Base-by-base conservation (phyloP, 2,797 vertebrate genomes). In the Rachycentron canadum region DNA sequence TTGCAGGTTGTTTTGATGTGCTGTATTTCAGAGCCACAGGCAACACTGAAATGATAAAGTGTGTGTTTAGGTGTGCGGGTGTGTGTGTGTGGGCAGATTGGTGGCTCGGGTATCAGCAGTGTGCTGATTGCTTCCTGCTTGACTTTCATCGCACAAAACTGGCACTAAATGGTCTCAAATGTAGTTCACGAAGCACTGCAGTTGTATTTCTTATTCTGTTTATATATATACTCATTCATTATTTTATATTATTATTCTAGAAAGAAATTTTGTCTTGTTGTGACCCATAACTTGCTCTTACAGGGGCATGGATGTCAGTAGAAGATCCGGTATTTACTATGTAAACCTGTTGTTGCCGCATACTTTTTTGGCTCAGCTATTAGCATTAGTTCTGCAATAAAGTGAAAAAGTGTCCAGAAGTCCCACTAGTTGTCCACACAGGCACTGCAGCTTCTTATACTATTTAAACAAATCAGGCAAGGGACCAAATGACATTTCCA, bases 1-100 rank as follows among this genome's bases (percentile, higher is more conserved):
- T 90, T 90, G 75, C 90, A 92, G 90, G 87, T 86, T 94, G 90
- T 93, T 95, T 95, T 94, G 90, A 94, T 95, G 92, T 94, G 91
- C 92, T 91, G 84, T 89, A 91, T 93, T 92, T 91, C 74, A 90
- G 86, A 91, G 91, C 92, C 93, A 92, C 85, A 67, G 92, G 94
- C 92, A 84, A 92, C 86, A 85, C 83, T 88, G 91, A 89, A 83
- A 90, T 92, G 88, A 90, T 86, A 72, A 75, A 76, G 79, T 84
- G 79, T 79, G 88, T 74, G 84, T 76, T 74, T 81, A 63, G 56
- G 41, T 56, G 75, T 60, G 76, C 82, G 57, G 53, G 70, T 16
- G 69, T 43, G 40, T 75, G 69, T 70, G 67, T 55, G 58, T 26
- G 67, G 68, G 34, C 72, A 78, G 75, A 70, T 65, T 79, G 87